These are phyloP conservation scores for Cuniculus paca DNA, from an alignment of 2,797 vertebrate species.

Conservation along the genomic window DNA sequence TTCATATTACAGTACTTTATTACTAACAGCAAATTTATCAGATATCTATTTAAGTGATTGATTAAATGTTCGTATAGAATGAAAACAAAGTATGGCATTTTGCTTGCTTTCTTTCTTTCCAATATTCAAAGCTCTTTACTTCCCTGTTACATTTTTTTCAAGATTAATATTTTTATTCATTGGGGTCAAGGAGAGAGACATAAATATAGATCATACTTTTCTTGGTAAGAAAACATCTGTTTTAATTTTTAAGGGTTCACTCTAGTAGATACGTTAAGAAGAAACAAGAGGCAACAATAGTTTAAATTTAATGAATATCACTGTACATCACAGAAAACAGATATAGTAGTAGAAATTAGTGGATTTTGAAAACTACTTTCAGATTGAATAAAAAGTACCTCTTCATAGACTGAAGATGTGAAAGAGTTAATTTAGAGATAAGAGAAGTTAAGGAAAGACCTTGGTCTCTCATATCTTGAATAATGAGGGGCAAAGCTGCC, in stretches of 20 bases:
- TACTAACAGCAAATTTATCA: background rate
- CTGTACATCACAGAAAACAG: background rate
- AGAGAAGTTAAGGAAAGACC: background rate
- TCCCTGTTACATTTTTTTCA: background rate
- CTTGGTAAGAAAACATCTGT: rapidly evolving
- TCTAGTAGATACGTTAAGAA: background rate
- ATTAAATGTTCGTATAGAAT: background rate
- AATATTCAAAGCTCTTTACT: background rate
- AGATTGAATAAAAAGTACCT: background rate
- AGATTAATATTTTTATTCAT: background rate
- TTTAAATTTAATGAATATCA: background rate
- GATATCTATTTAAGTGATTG: background rate
- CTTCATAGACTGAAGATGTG: background rate
- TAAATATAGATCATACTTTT: background rate
- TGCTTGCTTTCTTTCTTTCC: background rate
- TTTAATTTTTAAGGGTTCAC: background rate
- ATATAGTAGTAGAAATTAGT: background rate
- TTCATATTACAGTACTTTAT: background rate
- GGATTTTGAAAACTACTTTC: background rate
- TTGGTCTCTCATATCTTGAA: background rate
- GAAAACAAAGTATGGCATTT: background rate
- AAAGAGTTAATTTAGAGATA: background rate
- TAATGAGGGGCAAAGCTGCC: background rate
- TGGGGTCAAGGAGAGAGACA: background rate
- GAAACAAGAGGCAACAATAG: background rate